Evolutionary conservation across 1,140 invertebrate genomes (phyloP), one percentile per base, ranked within the genome.

Genomic region (Hydropsyche tenuis): DNA sequence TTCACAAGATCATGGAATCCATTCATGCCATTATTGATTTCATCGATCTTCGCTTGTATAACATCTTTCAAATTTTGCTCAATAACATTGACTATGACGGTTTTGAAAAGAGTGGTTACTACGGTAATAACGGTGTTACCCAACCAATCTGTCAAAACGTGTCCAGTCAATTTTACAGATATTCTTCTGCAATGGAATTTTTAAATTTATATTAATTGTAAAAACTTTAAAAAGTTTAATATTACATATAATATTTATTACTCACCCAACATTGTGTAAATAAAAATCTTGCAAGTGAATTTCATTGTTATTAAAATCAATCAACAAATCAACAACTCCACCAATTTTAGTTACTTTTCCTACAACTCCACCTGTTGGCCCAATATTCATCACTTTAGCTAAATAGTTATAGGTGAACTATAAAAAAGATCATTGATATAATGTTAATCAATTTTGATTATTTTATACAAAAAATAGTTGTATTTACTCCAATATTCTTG

Each of bases 221-320:
- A n/a, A n/a, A n/a, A n/a, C n/a, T n/a, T n/a, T n/a, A n/a, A n/a
- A n/a, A n/a, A n/a, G n/a, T n/a, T n/a, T n/a, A n/a, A n/a, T n/a
- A n/a, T n/a, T 37, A 4, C 14, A 22, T 51, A 51, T 5, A 51
- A 51, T 22, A 62, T 23, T 25, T 5, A 12, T 25, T 30, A 74
- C 82, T 77, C 75, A 85, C 84, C 83, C 84, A 76, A 83, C 78
- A 63, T 83, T 79, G 37, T 78, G 79, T 12, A 85, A 75, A n/a
- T 77, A 80, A 75, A 85, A 84, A 65, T 83, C 78, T 75, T 85
- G 84, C 0, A 85, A 79, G 43, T 85, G 83, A 14, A 85, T 77
- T 75, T 85, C 84, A 60, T 85, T 82, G 60, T 83, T 85, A 72
- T 84, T 85, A 78, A 85, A 85, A 73, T 86, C 85, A 14, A 86